Evolutionary conservation across 2,888 invertebrate species (phyloP), one percentile per base, ranked within the genome.

Genomic region (Athalia cordata): DNA sequence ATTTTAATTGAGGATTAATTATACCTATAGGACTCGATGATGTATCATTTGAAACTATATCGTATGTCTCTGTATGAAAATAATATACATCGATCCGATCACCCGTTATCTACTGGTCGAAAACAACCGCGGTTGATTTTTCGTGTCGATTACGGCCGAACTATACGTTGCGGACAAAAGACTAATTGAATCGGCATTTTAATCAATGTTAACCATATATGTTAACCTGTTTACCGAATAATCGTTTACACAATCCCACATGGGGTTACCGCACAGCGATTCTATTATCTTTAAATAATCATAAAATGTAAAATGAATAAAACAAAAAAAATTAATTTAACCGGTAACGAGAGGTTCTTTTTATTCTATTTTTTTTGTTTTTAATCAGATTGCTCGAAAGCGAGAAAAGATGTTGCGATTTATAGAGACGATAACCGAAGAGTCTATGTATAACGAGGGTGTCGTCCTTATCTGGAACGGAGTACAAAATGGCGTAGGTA

Each of bases 401-500:
- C 29, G 29, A 29, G 2, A 29, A 29, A 29, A 29, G 29, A 29
- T 29, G 29, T 29, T 29, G 29, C 29, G 29, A 29, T 29, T 29
- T 29, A 29, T 29, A 29, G 1, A 29, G 29, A 29, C 29, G 29
- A 29, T 29, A 29, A 29, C 29, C 29, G 29, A 29, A 29, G 29
- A 29, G 29, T 29, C 29, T 29, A 29, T 29, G 29, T 29, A 29
- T 29, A 29, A 29, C 29, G 29, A 29, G 29, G 68, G 49, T 49
- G 49, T 8, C 13, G 47, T 66, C 49, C 72, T 47, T 72, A 72
- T 72, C 72, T 59, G 47, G 59, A 72, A 59, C 7, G 57, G 45
- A 57, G 52, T n/a, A 47, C 47, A 59, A 59, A 72, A 45, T 13
- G 45, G 59, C 47, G 15, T 47, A 47, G 72, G 7, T 6, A n/a